Evolutionary conservation across 1,140 invertebrate species (phyloP).

Genomic region (Ceratina australensis): DNA sequence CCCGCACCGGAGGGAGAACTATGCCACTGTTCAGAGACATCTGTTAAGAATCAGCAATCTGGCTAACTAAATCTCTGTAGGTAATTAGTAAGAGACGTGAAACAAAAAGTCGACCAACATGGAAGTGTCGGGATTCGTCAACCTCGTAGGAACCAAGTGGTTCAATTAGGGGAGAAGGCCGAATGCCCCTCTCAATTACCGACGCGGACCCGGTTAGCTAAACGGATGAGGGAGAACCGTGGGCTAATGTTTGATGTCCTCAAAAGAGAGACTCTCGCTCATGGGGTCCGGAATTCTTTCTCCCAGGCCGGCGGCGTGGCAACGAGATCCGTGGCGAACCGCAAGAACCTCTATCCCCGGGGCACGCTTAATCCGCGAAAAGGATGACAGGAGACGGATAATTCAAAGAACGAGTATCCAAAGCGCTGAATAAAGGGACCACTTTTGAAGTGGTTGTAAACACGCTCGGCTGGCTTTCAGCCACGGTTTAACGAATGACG

Average conservation of each 20-base stretch:
- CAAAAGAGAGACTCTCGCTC: constrained; percentile 1
- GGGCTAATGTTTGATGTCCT: not conserved
- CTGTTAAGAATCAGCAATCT: too few species aligned
- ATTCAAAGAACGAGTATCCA: constrained; percentile 2
- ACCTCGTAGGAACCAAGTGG: not conserved
- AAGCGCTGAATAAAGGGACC: not conserved
- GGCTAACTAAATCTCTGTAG: not conserved
- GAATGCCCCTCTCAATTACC: constrained; percentile 15
- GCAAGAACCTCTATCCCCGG: not conserved
- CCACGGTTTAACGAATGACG: not conserved
- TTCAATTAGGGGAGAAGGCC: constrained; percentile 14
- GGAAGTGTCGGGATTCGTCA: constrained; percentile 4
- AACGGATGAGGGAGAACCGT: not conserved
- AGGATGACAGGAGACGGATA: constrained; percentile 17
- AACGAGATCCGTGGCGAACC: not conserved
- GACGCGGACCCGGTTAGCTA: not conserved
- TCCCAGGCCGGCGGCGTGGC: not conserved
- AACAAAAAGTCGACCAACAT: not conserved
- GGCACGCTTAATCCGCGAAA: constrained; percentile 25
- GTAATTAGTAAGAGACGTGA: not conserved
- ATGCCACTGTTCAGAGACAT: too few species aligned
- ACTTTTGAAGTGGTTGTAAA: constrained; percentile 14
- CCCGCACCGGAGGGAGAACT: too few species aligned
- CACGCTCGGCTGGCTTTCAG: not conserved
- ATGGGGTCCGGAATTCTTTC: not conserved